Percentiles rank a stretch among this genome's conserved stretches.
phyloP scores from a whole-genome alignment of 2,113 vertebrate genomes.

The Ceuthmochares aereus region DNA sequence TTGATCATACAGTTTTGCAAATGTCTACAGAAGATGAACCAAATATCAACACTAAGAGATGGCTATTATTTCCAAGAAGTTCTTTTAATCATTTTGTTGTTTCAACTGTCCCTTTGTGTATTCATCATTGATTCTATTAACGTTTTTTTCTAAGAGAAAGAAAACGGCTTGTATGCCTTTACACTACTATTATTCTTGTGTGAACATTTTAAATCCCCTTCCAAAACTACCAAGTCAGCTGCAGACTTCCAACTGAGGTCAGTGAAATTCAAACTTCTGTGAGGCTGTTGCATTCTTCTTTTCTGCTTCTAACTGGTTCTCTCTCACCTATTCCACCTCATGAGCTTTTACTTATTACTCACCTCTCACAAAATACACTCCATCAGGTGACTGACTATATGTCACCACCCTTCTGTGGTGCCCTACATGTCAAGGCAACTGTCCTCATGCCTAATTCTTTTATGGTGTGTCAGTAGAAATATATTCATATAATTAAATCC shows the following conservation, averaged over 20 bases:
- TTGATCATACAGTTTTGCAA: neutral
- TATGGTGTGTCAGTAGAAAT: neutral
- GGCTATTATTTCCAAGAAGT: neutral
- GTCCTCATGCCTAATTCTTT: neutral
- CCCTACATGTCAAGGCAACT: neutral
- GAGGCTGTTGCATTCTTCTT: neutral
- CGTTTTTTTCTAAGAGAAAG: neutral
- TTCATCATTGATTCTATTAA: neutral
- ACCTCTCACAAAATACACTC: neutral
- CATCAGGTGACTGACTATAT: neutral
- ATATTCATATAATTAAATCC: neutral
- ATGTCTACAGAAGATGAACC: neutral
- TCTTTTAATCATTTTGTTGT: neutral
- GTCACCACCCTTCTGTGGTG: neutral
- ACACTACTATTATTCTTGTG: neutral
- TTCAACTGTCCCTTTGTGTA: neutral
- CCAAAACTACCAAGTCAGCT: neutral
- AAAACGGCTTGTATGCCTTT: neutral
- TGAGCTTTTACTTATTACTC: neutral
- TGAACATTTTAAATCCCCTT: neutral
- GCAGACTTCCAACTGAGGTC: neutral
- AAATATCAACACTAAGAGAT: neutral
- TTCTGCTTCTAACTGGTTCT: neutral
- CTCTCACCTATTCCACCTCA: neutral
- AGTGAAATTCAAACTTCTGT: neutral